Conservation (phyloP, 64 coral and sea anemone genomes). For the Porites australiensis region DNA sequence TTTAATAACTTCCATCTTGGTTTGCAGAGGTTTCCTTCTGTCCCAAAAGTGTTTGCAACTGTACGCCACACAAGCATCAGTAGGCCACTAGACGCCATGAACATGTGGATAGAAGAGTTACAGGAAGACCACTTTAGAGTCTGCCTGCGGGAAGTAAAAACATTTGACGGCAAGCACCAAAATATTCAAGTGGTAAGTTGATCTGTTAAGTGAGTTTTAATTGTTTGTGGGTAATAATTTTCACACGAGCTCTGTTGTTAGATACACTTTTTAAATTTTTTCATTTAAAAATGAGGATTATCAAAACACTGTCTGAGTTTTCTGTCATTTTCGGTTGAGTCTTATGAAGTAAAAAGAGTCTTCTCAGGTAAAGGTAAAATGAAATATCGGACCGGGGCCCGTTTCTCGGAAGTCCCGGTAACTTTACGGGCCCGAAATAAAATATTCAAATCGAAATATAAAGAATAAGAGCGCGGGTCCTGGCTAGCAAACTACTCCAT, state of each 20-base stretch:
- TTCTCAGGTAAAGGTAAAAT: too few species aligned
- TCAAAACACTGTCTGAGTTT: too few species aligned
- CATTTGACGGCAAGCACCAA: slow-evolving; percentile 15
- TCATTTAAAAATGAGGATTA: too few species aligned
- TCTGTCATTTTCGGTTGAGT: too few species aligned
- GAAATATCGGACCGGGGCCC: too few species aligned
- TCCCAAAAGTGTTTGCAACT: slow-evolving; percentile 47
- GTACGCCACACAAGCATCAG: slow-evolving; percentile 13
- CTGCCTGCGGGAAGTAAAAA: slow-evolving; percentile 5
- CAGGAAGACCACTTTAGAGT: slow-evolving; percentile 6
- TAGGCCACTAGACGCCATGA: slow-evolving; percentile 28
- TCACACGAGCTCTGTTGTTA: too few species aligned
- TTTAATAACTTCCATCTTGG: background rate
- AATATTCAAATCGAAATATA: too few species aligned
- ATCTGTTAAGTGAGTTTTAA: background rate
- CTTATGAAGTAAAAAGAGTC: too few species aligned
- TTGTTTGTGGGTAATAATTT: background rate
- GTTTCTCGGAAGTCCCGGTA: slow-evolving; percentile 22
- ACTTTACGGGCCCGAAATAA: background rate
- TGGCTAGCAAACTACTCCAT: too few species aligned
- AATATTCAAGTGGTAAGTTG: slow-evolving; percentile 33
- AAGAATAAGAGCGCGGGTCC: too few species aligned
- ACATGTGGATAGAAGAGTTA: slow-evolving; percentile 9
- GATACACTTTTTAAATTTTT: too few species aligned
- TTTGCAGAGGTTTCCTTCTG: slow-evolving; percentile 21